Evolutionary conservation across 2,797 vertebrate species (phyloP).

Genomic region (Acipenser oxyrinchus): DNA sequence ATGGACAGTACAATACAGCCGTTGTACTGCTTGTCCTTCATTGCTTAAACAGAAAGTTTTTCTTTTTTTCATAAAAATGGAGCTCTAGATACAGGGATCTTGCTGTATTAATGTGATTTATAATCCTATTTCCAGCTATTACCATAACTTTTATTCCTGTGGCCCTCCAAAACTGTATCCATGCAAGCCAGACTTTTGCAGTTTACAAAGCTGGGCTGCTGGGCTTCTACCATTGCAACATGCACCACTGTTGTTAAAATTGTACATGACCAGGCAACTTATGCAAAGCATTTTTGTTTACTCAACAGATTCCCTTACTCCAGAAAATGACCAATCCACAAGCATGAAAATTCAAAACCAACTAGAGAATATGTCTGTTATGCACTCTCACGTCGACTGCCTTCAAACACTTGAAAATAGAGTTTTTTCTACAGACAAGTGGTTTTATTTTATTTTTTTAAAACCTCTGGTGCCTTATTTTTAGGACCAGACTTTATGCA

Average conservation of each 20-base stretch:
- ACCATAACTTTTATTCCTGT: too few relatives aligned
- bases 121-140: too few relatives aligned
- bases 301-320: constrained; percentile 79
- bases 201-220: too few relatives aligned
- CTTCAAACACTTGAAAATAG: constrained; percentile 58
- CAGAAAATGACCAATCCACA: constrained; percentile 69
- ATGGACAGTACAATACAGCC: too few relatives aligned
- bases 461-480: constrained; percentile 71
- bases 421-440: constrained; percentile 41
- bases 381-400: constrained; percentile 64
- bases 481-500: constrained; percentile 61
- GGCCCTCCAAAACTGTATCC: too few relatives aligned
- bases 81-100: too few relatives aligned
- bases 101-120: too few relatives aligned
- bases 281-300: constrained; percentile 6
- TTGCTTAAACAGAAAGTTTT: too few relatives aligned
- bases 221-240: too few relatives aligned
- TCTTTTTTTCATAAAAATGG: too few relatives aligned
- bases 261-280: neutral
- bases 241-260: neutral
- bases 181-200: too few relatives aligned
- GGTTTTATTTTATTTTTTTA: constrained; percentile 39
- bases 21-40: too few relatives aligned
- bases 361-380: constrained; percentile 43
- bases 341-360: constrained; percentile 36